Base-by-base conservation (phyloP, 2,888 invertebrate genomes). In the Proisotoma minuta region DNA sequence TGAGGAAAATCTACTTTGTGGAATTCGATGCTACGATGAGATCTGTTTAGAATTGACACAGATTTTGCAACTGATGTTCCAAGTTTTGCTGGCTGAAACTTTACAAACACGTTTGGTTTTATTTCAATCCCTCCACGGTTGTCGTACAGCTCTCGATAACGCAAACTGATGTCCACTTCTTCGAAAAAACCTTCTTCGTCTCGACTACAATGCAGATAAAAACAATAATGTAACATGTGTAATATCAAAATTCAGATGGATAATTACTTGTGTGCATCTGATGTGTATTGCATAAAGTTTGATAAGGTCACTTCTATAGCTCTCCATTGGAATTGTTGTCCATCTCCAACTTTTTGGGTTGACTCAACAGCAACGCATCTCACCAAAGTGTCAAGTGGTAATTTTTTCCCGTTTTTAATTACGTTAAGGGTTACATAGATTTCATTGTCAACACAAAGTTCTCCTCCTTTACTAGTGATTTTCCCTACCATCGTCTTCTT, bases 311-410 rank as follows among this genome's bases (percentile, higher is more conserved):
- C 75, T 54, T 78, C 80, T 57, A 87, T 75, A 0, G 85, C 85
- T 70, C 88, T 80, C 86, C 86, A 84, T 51, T 77, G 77, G 12
- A 75, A 72, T 18, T 49, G 47, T 1, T 24, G 22, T 1, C 53
- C 34, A 39, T 80, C 81, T 79, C 86, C 85, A 71, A 84, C 83
- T 76, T 88, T 88, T 78, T 89, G 89, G 72, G 89, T 86, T 1
- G 84, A 82, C 75, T 89, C 86, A 3, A 83, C 82, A 59, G 81
- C 75, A 3, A 52, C 56, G 53, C 68, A 69, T 23, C 49, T 43
- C 10, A 74, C 87, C 76, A 81, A 81, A 73, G 86, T 85, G 12
- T 86, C 85, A 56, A 83, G 74, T 43, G 78, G 76, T 0, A 87
- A 84, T 34, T 80, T 75, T 65, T 82, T 80, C 0, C 82, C 83